Percentiles rank a stretch among this genome's conserved stretches.
Evolutionary conservation across 2,797 vertebrate species (phyloP).

Genomic region (Pipistrellus kuhlii): DNA sequence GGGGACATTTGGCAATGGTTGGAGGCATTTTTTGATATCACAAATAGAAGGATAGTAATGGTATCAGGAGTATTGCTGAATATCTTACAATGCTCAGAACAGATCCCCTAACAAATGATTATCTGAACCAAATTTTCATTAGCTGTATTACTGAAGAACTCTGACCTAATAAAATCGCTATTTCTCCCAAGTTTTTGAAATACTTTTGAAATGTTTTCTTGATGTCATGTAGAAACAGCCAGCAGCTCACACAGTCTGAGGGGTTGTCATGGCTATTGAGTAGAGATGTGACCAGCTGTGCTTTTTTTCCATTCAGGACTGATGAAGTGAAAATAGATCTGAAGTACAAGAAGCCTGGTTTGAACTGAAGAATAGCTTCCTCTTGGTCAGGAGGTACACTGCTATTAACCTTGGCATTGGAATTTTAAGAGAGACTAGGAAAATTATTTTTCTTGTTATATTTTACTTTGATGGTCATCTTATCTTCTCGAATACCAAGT

Average conservation of each 20-base stretch:
- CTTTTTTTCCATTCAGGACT: slow-evolving; percentile 14
- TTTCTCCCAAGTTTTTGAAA: neutral
- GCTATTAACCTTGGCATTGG: neutral
- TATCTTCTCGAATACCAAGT: neutral
- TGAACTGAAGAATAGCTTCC: neutral
- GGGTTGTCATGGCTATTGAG: slow-evolving; percentile 20
- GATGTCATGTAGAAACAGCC: neutral
- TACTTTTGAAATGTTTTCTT: slow-evolving; percentile 46
- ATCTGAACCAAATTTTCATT: neutral
- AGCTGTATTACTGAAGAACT: neutral
- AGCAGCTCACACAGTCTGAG: neutral
- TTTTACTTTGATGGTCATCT: neutral
- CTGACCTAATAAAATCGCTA: neutral
- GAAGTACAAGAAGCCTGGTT: neutral
- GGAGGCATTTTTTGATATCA: neutral
- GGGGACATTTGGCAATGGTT: neutral
- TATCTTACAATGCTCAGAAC: neutral
- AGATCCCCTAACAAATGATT: neutral
- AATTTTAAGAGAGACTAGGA: neutral
- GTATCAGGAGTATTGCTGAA: neutral
- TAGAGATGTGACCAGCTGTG: slow-evolving; percentile 4
- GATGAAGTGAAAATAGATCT: slow-evolving; percentile 52
- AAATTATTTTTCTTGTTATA: neutral
- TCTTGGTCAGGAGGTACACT: neutral
- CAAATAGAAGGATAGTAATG: fast-evolving